These are phyloP conservation scores for Drosophila paramelanica DNA, from an alignment of 2,888 invertebrate species.

Conservation along the genomic window DNA sequence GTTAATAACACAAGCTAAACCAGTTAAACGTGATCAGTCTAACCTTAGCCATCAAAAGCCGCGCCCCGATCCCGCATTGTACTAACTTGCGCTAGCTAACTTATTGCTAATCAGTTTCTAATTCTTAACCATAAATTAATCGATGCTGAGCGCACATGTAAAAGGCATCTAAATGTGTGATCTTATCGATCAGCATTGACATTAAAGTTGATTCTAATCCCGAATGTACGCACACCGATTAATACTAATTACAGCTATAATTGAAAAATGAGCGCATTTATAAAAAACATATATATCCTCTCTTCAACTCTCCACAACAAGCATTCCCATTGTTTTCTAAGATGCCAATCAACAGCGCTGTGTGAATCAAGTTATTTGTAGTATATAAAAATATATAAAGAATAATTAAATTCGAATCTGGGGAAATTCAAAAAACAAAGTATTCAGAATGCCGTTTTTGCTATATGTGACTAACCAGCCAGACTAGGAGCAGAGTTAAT, in stretches of 20 bases:
- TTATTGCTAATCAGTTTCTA: conserved; percentile 2
- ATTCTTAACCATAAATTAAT: not conserved
- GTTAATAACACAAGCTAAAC: conserved; percentile 29
- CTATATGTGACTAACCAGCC: conserved; percentile 25
- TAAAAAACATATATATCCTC: no score
- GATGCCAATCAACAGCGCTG: conserved; percentile 21
- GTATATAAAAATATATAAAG: not conserved
- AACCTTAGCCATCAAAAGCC: conserved; percentile 37
- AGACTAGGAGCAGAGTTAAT: not conserved
- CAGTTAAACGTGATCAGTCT: conserved; percentile 45
- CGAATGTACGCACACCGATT: no score
- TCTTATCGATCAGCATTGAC: no score
- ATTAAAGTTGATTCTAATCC: no score
- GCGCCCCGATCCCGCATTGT: conserved; percentile 28
- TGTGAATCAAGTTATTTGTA: conserved; percentile 41
- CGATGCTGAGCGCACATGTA: not conserved
- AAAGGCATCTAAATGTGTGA: not conserved
- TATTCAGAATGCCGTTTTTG: conserved; percentile 33
- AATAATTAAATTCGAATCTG: conserved; percentile 30
- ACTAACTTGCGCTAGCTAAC: conserved; percentile 3
- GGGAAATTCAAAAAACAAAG: conserved; percentile 35
- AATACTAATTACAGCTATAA: no score
- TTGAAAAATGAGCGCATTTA: no score
- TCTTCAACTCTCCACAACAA: no score
- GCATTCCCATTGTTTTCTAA: no score